These are phyloP conservation scores for Globodera rostochiensis DNA, from an alignment of 1,140 invertebrate genomes.

Conservation along the genomic window DNA sequence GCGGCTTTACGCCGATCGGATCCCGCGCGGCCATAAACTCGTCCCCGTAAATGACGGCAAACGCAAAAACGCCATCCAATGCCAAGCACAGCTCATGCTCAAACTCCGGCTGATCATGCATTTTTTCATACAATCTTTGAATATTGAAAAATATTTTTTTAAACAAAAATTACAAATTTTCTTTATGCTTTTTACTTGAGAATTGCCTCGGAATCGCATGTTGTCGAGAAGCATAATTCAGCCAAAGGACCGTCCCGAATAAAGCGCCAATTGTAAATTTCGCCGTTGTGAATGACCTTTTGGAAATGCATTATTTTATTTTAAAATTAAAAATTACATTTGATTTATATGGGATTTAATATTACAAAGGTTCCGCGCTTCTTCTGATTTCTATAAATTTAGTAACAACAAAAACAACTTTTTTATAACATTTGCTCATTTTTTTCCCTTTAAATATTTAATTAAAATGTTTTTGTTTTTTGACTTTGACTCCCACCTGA, in stretches of 20 bases:
- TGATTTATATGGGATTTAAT: background rate
- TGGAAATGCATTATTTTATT: background rate
- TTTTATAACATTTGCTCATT: no score
- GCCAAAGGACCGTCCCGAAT: conserved; percentile 50
- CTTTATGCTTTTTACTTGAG: conserved; percentile 3
- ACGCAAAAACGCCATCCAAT: conserved; percentile 63
- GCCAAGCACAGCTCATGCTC: conserved; percentile 52
- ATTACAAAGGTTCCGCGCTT: background rate
- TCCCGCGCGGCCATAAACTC: conserved; percentile 62
- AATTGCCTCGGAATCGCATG: conserved; percentile 53
- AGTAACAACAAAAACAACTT: no score
- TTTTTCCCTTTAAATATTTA: no score
- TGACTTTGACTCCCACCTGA: conserved; percentile 46
- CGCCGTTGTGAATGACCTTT: conserved; percentile 65
- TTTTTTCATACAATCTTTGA: conserved; percentile 55
- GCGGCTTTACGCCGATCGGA: conserved; percentile 57
- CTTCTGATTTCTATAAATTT: no score
- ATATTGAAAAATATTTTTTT: background rate
- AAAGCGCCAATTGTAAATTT: conserved; percentile 61
- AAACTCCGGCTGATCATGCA: conserved; percentile 32
- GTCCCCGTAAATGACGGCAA: conserved; percentile 60
- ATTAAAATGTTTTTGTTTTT: conserved; percentile 17
- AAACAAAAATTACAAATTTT: conserved; percentile 54
- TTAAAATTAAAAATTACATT: no score
- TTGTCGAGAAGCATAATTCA: conserved; percentile 42